A percentile compares a stretch with the other conserved stretches of the same genome.
Evolutionary conservation across 2,888 invertebrate genomes (phyloP).

Genomic region (Lepeophtheirus nordmannii): DNA sequence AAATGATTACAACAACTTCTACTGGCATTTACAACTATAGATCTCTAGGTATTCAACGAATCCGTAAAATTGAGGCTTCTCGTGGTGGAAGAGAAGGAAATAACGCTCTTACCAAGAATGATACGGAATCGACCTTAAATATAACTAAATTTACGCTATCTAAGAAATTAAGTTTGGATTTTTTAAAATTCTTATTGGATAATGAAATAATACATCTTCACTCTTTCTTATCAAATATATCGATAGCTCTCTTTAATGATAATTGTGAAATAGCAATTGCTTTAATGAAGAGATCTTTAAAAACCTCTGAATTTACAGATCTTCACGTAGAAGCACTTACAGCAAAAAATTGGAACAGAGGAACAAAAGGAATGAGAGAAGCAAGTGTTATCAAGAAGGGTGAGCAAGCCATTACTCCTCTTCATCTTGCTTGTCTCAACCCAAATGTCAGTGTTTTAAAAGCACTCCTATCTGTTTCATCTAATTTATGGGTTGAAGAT

Average conservation of each 20-base stretch:
- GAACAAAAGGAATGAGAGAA: conserved; percentile 27
- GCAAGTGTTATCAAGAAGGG: conserved; percentile 30
- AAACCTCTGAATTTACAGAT: not conserved
- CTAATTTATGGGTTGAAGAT: conserved; percentile 38
- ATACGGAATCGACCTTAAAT: not conserved
- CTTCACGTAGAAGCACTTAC: not conserved
- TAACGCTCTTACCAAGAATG: conserved; percentile 38
- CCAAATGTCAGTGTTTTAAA: conserved; percentile 37
- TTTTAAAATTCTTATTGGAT: not conserved
- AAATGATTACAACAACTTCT: conserved; percentile 26
- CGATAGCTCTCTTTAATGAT: not conserved
- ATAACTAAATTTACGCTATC: not conserved
- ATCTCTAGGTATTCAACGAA: conserved; percentile 33
- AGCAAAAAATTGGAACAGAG: not conserved
- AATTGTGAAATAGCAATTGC: not conserved
- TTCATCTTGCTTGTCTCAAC: conserved; percentile 42
- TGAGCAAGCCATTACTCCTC: conserved; percentile 34
- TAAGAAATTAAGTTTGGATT: not conserved
- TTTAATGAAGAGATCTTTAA: not conserved
- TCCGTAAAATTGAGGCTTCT: conserved; percentile 35
- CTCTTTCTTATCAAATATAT: not conserved
- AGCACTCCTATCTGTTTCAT: conserved; percentile 35
- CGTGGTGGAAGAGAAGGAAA: conserved; percentile 40
- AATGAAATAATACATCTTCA: not conserved
- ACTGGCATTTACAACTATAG: conserved; percentile 30